Conservation (phyloP, 2,888 invertebrate species). For the Copidosoma aretas region DNA sequence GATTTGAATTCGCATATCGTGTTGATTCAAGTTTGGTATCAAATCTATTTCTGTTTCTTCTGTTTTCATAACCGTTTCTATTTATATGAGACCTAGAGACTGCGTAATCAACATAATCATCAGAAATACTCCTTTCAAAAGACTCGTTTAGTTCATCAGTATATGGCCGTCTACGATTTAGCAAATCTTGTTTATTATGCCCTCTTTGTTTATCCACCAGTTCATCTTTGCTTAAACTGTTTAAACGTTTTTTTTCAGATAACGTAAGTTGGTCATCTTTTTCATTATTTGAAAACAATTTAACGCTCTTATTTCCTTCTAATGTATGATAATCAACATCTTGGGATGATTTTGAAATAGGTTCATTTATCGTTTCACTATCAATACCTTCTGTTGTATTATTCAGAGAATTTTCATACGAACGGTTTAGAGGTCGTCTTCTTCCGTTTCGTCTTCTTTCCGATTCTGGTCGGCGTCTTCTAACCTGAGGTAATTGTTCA, state of each 20-base stretch:
- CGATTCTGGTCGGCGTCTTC: conserved; percentile 15
- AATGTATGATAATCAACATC: conserved; percentile 3
- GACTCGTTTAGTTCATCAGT: conserved; percentile 26
- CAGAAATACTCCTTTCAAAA: conserved; percentile 14
- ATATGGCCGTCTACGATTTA: conserved; percentile 8
- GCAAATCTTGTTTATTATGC: conserved; percentile 13
- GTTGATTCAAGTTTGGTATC: conserved; percentile 13
- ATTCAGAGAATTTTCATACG: conserved; percentile 13
- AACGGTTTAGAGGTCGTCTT: conserved; percentile 9
- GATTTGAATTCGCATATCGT: conserved; percentile 22
- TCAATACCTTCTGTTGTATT: conserved; percentile 2
- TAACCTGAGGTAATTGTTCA: conserved; percentile 18
- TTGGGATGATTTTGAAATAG: conserved; percentile 10
- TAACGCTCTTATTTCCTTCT: not conserved
- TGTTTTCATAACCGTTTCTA: conserved; percentile 1
- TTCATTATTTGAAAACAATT: not conserved
- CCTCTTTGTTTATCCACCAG: conserved; percentile 8
- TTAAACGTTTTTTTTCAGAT: conserved; percentile 5
- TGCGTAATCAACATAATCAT: conserved; percentile 31
- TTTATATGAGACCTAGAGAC: conserved; percentile 1
- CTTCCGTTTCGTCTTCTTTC: conserved; percentile 18
- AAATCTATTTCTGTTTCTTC: conserved; percentile 26
- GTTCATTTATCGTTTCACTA: conserved; percentile 1
- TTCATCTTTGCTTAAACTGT: conserved; percentile 16
- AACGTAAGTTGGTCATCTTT: not conserved